Conservation (phyloP, 2,888 invertebrate species). For the Drosophila nigritarsus region DNA sequence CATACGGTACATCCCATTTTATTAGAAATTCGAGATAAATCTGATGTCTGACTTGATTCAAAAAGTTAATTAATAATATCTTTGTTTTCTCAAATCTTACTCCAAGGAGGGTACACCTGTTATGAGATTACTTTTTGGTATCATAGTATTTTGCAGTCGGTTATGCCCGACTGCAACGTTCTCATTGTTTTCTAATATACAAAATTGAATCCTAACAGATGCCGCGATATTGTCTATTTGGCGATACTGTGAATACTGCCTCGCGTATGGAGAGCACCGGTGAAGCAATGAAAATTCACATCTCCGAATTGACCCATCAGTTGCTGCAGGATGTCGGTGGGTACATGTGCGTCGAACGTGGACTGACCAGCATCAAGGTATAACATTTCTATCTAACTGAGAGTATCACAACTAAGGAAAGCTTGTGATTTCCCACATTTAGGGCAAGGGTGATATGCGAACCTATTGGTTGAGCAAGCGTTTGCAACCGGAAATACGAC, state of each 20-base stretch:
- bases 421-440: slow-evolving; percentile 73
- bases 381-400: not conserved
- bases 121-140: not conserved
- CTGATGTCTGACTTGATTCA: not conserved
- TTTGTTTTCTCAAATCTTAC: no score
- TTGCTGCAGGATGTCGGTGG: slow-evolving; percentile 90
- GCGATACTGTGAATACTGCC: slow-evolving; percentile 93
- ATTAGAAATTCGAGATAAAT: not conserved
- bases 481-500: slow-evolving; percentile 46
- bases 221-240: slow-evolving; percentile 93
- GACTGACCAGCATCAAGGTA: slow-evolving; percentile 91
- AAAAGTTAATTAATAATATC: not conserved
- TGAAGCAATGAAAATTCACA: slow-evolving; percentile 90
- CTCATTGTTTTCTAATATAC: not conserved
- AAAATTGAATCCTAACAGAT: slow-evolving; percentile 85
- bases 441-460: slow-evolving; percentile 95
- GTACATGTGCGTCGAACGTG: slow-evolving; percentile 90
- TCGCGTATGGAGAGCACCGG: slow-evolving; percentile 92
- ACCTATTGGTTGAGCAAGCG: slow-evolving; percentile 95
- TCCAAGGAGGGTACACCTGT: not conserved
- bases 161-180: not conserved
- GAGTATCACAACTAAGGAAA: not conserved
- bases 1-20: not conserved
- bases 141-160: not conserved
- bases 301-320: slow-evolving; percentile 89